Percentiles rank a stretch among this genome's conserved stretches.
phyloP scores from a whole-genome alignment of 2,113 vertebrate genomes.

The Hippocampus abdominalis region DNA sequence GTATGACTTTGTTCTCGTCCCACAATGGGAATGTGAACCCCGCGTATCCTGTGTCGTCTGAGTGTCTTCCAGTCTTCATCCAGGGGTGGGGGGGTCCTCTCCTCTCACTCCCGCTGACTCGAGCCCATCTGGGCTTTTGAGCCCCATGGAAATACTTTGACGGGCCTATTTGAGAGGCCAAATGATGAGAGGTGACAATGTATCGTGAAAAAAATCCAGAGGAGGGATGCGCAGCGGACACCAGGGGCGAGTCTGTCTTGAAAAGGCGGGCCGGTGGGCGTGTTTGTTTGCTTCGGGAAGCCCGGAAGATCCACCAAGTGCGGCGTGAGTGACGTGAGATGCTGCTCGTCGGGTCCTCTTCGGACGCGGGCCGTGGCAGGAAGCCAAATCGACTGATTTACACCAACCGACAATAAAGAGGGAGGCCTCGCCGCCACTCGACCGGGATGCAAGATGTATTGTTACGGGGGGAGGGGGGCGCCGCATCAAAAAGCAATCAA shows the following conservation, averaged over 20 bases:
- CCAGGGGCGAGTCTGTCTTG: constrained; percentile 21
- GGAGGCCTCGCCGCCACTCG: constrained; percentile 41
- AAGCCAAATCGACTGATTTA: constrained; percentile 70
- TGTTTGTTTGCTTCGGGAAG: neutral
- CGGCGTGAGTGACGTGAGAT: constrained; percentile 51
- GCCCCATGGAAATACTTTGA: constrained; percentile 45
- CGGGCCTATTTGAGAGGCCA: constrained; percentile 42
- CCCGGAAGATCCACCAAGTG: constrained; percentile 40
- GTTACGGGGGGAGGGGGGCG: constrained; percentile 32
- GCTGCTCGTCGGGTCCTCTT: constrained; percentile 47
- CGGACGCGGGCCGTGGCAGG: constrained; percentile 59
- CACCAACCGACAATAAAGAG: constrained; percentile 27
- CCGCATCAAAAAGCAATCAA: constrained; percentile 56
- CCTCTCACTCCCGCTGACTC: constrained; percentile 41
- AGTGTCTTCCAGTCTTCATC: constrained; percentile 39
- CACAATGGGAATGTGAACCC: constrained; percentile 42
- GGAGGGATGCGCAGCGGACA: constrained; percentile 36
- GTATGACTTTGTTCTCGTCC: constrained; percentile 15
- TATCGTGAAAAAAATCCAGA: constrained; percentile 47
- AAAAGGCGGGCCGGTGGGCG: constrained; percentile 12
- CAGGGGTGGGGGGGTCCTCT: constrained; percentile 26
- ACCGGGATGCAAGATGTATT: constrained; percentile 58
- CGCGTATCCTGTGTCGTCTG: constrained; percentile 35
- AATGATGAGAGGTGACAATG: constrained; percentile 49
- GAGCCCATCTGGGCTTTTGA: constrained; percentile 57